A percentile compares a stretch with the other conserved stretches of the same genome.
phyloP scores from a whole-genome alignment of 2,113 vertebrate species.

The Carettochelys insculpta region DNA sequence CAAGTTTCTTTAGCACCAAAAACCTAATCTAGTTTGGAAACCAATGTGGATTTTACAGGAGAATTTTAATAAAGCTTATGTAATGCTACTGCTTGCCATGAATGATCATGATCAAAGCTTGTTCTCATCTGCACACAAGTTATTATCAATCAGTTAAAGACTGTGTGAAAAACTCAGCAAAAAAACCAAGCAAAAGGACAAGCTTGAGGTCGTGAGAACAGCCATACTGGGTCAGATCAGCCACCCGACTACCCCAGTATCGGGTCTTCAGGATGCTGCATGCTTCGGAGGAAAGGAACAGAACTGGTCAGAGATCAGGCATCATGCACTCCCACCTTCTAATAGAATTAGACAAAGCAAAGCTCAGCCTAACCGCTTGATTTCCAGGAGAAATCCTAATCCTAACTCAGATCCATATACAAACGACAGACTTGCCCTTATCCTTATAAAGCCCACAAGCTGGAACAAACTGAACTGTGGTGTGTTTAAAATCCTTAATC shows the following conservation, averaged over 20 bases:
- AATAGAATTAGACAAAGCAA: neutral
- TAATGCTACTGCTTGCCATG: neutral
- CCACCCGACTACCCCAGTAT: too few relatives aligned
- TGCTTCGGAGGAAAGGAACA: too few relatives aligned
- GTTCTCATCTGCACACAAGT: neutral
- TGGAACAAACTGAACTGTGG: neutral
- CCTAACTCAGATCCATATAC: rapidly evolving
- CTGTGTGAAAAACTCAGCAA: neutral
- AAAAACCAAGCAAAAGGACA: neutral
- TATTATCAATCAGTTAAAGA: neutral
- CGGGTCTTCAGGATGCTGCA: too few relatives aligned
- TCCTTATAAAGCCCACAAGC: neutral
- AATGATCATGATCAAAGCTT: neutral
- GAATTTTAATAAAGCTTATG: rapidly evolving
- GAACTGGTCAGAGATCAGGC: too few relatives aligned
- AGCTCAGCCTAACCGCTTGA: neutral
- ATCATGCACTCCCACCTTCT: too few relatives aligned
- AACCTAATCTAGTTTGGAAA: neutral
- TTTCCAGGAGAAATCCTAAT: neutral
- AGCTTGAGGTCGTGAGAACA: neutral
- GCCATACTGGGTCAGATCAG: too few relatives aligned
- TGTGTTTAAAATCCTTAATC: neutral
- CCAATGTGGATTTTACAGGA: neutral
- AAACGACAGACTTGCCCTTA: neutral
- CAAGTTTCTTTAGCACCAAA: rapidly evolving